Conservation (phyloP, 2,113 vertebrate species). For the Raja brachyura region DNA sequence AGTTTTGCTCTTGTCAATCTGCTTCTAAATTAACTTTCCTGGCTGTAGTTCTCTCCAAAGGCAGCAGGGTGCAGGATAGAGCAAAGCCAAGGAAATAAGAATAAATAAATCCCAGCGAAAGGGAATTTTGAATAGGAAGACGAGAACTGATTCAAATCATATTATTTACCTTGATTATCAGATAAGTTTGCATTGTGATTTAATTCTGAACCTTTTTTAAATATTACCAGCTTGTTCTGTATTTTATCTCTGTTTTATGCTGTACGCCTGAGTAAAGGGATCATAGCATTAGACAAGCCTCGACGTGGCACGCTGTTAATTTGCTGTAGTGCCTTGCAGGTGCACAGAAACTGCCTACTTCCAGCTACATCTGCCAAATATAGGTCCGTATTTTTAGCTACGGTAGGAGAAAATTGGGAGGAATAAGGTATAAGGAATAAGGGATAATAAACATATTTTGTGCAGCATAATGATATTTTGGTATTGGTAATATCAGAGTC, state of each 20-base stretch:
- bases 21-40: neutral
- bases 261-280: neutral
- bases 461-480: neutral
- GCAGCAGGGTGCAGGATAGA: constrained; percentile 23
- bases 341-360: neutral
- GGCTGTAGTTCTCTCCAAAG: neutral
- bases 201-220: neutral
- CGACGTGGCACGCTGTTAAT: neutral
- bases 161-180: neutral
- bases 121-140: neutral
- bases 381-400: neutral
- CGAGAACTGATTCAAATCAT: neutral
- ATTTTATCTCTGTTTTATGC: neutral
- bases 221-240: neutral
- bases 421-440: neutral
- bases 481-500: too few species aligned
- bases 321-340: neutral
- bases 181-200: neutral
- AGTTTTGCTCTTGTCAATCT: too few species aligned
- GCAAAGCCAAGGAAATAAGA: neutral
- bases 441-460: neutral
- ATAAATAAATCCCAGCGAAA: neutral
- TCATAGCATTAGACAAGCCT: neutral
- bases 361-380: neutral
- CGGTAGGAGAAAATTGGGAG: neutral